Percentiles rank a stretch among this genome's conserved stretches.
phyloP scores from a whole-genome alignment of 2,113 vertebrate species.

The Cathartes aura region DNA sequence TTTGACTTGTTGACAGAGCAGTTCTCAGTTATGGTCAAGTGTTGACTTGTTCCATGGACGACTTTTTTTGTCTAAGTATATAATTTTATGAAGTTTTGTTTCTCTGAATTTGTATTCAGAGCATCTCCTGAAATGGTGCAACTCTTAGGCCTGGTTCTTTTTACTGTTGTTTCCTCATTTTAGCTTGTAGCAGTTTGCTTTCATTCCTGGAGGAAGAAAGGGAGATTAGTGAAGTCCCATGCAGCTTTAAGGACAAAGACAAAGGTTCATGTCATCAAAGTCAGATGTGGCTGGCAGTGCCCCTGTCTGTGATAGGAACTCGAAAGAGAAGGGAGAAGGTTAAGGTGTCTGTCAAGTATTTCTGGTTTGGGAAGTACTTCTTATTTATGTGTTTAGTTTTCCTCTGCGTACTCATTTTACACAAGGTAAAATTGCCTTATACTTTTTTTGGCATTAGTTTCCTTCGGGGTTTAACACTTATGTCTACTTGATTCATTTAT shows the following conservation, averaged over 20 bases:
- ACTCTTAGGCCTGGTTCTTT: background rate
- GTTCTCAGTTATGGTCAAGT: background rate
- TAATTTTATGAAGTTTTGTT: background rate
- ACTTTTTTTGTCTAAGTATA: background rate
- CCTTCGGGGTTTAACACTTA: background rate
- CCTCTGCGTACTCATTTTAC: rapidly evolving
- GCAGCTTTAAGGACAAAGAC: background rate
- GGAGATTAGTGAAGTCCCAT: background rate
- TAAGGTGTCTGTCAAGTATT: background rate
- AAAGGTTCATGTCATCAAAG: background rate
- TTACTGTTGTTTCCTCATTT: background rate
- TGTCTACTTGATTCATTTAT: rapidly evolving
- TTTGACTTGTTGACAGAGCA: background rate
- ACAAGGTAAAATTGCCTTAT: background rate
- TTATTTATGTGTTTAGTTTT: background rate
- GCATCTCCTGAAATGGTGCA: background rate
- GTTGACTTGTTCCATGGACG: background rate
- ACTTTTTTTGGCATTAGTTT: background rate
- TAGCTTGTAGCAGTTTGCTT: background rate
- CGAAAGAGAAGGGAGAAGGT: background rate
- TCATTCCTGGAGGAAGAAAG: background rate
- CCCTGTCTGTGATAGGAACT: background rate
- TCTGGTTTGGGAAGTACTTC: background rate
- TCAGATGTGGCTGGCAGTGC: background rate
- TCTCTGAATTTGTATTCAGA: background rate